Evolutionary conservation across 1,140 invertebrate species (phyloP), one percentile per base, ranked within the genome.

Genomic region (Homalodisca vitripennis): DNA sequence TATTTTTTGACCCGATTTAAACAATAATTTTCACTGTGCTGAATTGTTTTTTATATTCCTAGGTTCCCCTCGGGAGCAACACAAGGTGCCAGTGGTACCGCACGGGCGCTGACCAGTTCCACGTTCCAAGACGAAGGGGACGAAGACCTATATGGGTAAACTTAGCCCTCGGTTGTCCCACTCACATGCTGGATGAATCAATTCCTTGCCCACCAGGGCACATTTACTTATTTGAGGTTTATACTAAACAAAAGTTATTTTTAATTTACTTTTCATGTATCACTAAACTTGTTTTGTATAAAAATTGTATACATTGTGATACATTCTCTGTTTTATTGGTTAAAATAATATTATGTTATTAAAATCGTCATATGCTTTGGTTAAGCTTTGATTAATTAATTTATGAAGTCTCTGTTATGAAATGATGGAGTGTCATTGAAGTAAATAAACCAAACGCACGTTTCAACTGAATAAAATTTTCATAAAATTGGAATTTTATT

Each of bases 111-210:
- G 90, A 91, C 80, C 87, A 87, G 79, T n/a, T 85, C 84, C 77
- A 92, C 91, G 85, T 92, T 89, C 81, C 89, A 92, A 74, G 93
- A 96, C 70, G 84, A 85, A 79, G 92, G 87, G 55, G 94, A 97
- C 79, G 95, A 97, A 82, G 94, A 98, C 85, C 87, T 98, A 75
- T 97, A 98, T 85, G 95, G 93, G 87, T 97, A 95, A 72, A 41
- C 41, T 27, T 22, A 47, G 14, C 27, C 55, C 6, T 12, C 3
- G 20, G 22, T 20, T 53, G n/a, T 13, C 20, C 17, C 34, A 41
- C 17, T 41, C 17, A 41, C 17, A 10, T 41, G 34, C 17, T 41
- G 6, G 17, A 6, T 41, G 17, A 10, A 41, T 10, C 6, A n/a
- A n/a, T n/a, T n/a, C n/a, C n/a, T n/a, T n/a, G 34, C 34, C 34